phyloP scores from a whole-genome alignment of 2,113 vertebrate genomes.

The Austrofundulus limnaeus region DNA sequence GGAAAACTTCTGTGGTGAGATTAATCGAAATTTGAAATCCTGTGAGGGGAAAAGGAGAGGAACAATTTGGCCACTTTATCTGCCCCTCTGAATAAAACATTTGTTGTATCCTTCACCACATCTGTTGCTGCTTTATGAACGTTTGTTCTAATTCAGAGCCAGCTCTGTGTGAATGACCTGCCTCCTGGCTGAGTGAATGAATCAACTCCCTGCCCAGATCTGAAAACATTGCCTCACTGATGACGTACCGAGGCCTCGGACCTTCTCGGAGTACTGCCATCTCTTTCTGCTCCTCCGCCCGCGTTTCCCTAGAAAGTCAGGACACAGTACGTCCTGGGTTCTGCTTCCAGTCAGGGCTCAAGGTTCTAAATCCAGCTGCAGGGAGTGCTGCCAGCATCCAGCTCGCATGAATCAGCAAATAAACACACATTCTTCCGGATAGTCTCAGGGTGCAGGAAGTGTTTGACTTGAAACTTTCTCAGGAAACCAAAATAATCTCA shows the following conservation, averaged over 20 bases:
- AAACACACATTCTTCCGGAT: conserved; percentile 3
- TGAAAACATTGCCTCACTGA: conserved; percentile 49
- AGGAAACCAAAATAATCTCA: conserved; percentile 14
- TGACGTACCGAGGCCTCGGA: conserved; percentile 26
- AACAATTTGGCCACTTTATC: too few relatives aligned
- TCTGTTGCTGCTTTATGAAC: too few relatives aligned
- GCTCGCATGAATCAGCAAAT: neutral
- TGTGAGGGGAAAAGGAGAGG: too few relatives aligned
- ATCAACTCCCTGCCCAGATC: too few relatives aligned
- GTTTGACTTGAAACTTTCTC: conserved; percentile 16
- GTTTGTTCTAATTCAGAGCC: too few relatives aligned
- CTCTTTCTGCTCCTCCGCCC: conserved; percentile 35
- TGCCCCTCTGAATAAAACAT: too few relatives aligned
- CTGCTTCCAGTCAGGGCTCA: conserved; percentile 35
- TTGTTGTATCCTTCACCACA: too few relatives aligned
- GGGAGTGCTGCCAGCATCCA: neutral
- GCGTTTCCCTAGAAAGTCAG: conserved; percentile 9
- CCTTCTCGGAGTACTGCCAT: conserved; percentile 21
- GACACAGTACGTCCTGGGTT: conserved; percentile 1
- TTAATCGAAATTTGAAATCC: too few relatives aligned
- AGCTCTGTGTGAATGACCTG: neutral
- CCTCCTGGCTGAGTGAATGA: too few relatives aligned
- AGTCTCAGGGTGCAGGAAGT: neutral
- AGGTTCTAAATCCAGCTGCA: conserved; percentile 2
- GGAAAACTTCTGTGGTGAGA: too few relatives aligned